These are phyloP conservation scores for Smithornis capensis DNA, from an alignment of 2,113 vertebrate genomes.

Conservation along the genomic window DNA sequence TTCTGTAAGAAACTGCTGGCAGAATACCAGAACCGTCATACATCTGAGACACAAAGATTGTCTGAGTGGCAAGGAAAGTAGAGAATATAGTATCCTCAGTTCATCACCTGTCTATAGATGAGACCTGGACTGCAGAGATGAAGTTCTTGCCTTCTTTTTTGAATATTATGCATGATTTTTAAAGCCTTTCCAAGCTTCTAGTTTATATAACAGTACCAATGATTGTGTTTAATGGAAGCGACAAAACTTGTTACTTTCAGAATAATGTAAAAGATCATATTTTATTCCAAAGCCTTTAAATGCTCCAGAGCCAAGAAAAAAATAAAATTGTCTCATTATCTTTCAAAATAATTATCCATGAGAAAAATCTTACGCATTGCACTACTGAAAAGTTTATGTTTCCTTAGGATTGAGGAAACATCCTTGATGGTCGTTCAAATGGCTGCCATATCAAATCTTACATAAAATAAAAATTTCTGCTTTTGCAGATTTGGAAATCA, in stretches of 20 bases:
- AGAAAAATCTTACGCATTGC: neutral
- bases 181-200: neutral
- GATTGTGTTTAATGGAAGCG: neutral
- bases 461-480: neutral
- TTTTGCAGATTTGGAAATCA: slow-evolving; percentile 12
- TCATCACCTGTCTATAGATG: neutral
- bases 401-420: neutral
- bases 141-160: neutral
- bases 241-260: neutral
- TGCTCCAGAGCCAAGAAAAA: neutral
- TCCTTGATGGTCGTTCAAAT: neutral
- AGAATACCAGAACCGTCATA: neutral
- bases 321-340: neutral
- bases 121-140: neutral
- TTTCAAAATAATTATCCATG: neutral
- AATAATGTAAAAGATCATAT: neutral
- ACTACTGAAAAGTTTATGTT: neutral
- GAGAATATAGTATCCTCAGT: neutral
- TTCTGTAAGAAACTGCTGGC: neutral
- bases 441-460: neutral
- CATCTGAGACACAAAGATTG: neutral
- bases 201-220: neutral
- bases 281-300: neutral
- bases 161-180: neutral
- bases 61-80: neutral